phyloP scores from a whole-genome alignment of 2,113 vertebrate species.

The Hyperoodon ampullatus region DNA sequence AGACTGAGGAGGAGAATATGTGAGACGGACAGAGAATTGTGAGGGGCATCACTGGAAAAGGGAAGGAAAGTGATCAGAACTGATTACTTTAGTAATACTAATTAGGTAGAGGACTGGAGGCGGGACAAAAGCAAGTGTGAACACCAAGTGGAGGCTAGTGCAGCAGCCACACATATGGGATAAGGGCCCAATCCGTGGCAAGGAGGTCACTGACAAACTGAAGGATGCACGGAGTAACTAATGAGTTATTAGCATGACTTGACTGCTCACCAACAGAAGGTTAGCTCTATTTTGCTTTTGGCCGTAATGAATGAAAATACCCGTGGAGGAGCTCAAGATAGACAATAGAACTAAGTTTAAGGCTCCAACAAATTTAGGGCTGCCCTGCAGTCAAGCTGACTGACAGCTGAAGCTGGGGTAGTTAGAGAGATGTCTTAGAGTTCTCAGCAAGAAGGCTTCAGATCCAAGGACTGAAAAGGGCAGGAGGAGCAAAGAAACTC shows the following conservation, averaged over 20 bases:
- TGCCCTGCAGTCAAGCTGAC: too few relatives aligned
- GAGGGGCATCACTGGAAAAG: background rate
- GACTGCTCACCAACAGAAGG: background rate
- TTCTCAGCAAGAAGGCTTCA: background rate
- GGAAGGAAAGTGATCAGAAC: background rate
- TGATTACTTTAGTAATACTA: accelerated
- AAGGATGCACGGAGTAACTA: background rate
- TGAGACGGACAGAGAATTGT: background rate
- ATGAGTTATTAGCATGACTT: background rate
- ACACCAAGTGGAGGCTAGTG: too few relatives aligned
- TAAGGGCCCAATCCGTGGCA: background rate
- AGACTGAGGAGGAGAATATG: background rate
- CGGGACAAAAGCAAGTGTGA: background rate
- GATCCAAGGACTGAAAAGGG: background rate
- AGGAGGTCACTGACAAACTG: background rate
- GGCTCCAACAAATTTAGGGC: background rate
- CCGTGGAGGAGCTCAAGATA: accelerated
- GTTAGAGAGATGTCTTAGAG: background rate
- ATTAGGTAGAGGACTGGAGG: background rate
- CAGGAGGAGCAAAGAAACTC: background rate
- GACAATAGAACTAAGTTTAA: background rate
- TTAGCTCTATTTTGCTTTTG: background rate
- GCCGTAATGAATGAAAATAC: background rate
- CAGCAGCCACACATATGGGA: too few relatives aligned
- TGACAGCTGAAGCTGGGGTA: background rate